These are phyloP conservation scores for Peromyscus californicus DNA, from an alignment of 2,113 vertebrate species.

Conservation along the genomic window DNA sequence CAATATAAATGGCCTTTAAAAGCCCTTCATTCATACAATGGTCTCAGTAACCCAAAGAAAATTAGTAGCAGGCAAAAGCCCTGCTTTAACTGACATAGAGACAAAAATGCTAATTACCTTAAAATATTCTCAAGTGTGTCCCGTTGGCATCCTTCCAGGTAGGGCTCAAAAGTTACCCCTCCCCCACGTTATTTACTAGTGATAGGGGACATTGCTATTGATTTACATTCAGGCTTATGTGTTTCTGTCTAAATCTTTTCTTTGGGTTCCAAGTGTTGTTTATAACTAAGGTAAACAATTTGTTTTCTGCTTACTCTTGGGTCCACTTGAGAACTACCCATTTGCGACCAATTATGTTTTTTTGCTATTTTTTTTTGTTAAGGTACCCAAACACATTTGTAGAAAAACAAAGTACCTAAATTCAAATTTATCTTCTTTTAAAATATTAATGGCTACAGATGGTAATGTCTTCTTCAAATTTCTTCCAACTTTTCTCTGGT, in stretches of 20 bases:
- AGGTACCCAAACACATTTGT: not conserved
- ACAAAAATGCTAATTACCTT: slow-evolving; percentile 86
- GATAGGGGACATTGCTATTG: slow-evolving; percentile 55
- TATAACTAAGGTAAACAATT: not conserved
- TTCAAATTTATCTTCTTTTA: slow-evolving; percentile 55
- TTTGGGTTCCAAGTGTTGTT: not conserved
- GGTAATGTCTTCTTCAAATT: slow-evolving; percentile 17
- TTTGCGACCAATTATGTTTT: slow-evolving; percentile 51
- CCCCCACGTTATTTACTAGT: slow-evolving; percentile 53
- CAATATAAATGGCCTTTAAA: slow-evolving; percentile 83
- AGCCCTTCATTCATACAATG: slow-evolving; percentile 81
- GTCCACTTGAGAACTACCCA: not conserved
- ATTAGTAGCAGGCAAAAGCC: slow-evolving; percentile 84
- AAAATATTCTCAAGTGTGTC: slow-evolving; percentile 85
- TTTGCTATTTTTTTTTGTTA: not conserved
- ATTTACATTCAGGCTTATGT: slow-evolving; percentile 54
- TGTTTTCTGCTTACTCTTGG: slow-evolving; percentile 16
- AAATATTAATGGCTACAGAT: not conserved
- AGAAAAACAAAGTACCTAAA: not conserved
- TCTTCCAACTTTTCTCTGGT: slow-evolving; percentile 54
- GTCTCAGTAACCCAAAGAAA: slow-evolving; percentile 84
- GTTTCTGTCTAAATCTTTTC: slow-evolving; percentile 59
- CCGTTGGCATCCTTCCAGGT: slow-evolving; percentile 81
- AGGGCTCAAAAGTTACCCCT: slow-evolving; percentile 64
- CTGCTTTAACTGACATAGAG: slow-evolving; percentile 83